These are phyloP conservation scores for Meiosimyza decipiens DNA, from an alignment of 2,888 invertebrate species.

Conservation along the genomic window DNA sequence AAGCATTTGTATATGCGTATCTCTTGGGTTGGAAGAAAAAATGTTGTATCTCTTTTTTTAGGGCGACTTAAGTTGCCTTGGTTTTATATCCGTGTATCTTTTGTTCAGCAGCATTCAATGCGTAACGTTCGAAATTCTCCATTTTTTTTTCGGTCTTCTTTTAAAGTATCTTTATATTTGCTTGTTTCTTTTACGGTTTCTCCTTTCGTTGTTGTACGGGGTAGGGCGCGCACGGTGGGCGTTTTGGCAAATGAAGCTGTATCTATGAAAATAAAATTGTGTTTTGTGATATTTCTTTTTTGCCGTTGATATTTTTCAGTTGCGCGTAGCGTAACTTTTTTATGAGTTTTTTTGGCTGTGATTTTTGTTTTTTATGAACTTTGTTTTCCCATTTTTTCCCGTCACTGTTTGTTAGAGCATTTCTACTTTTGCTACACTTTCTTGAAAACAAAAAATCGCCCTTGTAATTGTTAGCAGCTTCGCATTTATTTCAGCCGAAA, in stretches of 20 bases:
- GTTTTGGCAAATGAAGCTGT: no score
- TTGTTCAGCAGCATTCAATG: constrained; percentile 21
- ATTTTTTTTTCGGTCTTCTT: constrained; percentile 37
- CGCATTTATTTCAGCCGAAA: constrained; percentile 29
- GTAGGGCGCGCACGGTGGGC: no score
- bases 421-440: constrained; percentile 11
- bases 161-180: not conserved
- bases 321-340: not conserved
- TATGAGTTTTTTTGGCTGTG: constrained; percentile 40
- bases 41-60: constrained; percentile 35
- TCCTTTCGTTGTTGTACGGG: constrained; percentile 1
- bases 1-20: no score
- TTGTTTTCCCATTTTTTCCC: constrained; percentile 16
- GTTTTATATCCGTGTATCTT: constrained; percentile 23
- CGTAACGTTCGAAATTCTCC: constrained; percentile 43
- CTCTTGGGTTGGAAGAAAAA: no score
- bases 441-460: not conserved
- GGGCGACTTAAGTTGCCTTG: constrained; percentile 10
- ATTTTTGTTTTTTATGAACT: constrained; percentile 39
- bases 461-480: constrained; percentile 29
- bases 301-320: constrained; percentile 14
- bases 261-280: constrained; percentile 7
- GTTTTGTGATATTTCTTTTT: constrained; percentile 16
- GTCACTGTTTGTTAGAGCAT: constrained; percentile 11
- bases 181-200: not conserved